A percentile compares a stretch with the other conserved stretches of the same genome.
Conservation (phyloP, 2,888 invertebrate genomes). For the Lasioglossum figueresi region DNA sequence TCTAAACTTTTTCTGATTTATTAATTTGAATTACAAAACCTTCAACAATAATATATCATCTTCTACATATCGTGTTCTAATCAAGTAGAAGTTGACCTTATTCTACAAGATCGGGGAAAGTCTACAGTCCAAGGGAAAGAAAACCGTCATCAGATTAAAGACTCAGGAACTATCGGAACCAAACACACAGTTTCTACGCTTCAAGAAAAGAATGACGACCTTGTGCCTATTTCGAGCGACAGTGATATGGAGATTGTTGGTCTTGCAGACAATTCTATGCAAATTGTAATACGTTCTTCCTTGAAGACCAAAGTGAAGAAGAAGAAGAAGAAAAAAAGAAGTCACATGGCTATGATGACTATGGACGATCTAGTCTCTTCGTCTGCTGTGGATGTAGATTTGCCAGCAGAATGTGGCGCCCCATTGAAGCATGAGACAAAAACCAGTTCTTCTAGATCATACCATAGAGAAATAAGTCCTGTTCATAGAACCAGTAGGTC, state of each 20-base stretch:
- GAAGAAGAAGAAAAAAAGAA: conserved; percentile 75
- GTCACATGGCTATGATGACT: conserved; percentile 40
- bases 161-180: conserved; percentile 64
- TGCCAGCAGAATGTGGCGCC: conserved; percentile 21
- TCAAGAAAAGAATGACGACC: conserved; percentile 79
- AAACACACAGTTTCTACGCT: conserved; percentile 70
- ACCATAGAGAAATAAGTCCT: conserved; percentile 65
- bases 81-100: conserved; percentile 79
- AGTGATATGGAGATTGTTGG: conserved; percentile 81
- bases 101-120: conserved; percentile 75
- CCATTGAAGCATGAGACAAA: conserved; percentile 44
- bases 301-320: conserved; percentile 69
- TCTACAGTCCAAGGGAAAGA: conserved; percentile 80
- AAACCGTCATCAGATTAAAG: conserved; percentile 78
- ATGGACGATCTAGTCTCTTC: conserved; percentile 66
- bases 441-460: conserved; percentile 52
- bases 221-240: conserved; percentile 81
- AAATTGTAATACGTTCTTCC: conserved; percentile 44
- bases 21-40: not conserved
- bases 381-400: conserved; percentile 41
- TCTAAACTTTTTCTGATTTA: not conserved
- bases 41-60: conserved; percentile 29
- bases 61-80: conserved; percentile 69
- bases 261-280: conserved; percentile 70
- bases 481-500: conserved; percentile 56